Percentiles rank a stretch among this genome's conserved stretches.
Evolutionary conservation across 2,888 invertebrate genomes (phyloP).

Genomic region (Spisula solida): DNA sequence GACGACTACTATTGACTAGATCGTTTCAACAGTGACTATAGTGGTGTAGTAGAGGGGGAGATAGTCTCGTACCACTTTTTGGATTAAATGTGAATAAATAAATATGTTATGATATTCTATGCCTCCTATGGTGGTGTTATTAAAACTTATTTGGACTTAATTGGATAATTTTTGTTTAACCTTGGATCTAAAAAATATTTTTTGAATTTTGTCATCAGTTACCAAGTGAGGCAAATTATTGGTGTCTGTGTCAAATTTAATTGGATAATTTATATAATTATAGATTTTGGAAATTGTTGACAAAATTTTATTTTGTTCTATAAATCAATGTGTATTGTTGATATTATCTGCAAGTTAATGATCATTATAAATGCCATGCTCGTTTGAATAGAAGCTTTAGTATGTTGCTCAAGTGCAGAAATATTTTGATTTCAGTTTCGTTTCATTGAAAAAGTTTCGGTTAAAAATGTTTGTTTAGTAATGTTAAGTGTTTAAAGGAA

Average conservation of each 20-base stretch:
- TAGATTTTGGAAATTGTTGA: not conserved
- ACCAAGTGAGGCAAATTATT: not conserved
- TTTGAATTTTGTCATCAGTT: not conserved
- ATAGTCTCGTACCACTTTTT: not conserved
- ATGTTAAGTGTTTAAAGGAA: not conserved
- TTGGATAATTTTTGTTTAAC: not conserved
- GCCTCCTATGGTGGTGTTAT: slow-evolving; percentile 4
- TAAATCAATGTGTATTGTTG: not conserved
- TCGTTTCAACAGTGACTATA: not conserved
- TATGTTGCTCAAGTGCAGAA: not conserved
- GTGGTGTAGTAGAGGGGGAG: not conserved
- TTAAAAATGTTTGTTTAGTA: slow-evolving; percentile 19
- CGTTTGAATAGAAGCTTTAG: not conserved
- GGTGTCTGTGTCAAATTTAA: not conserved
- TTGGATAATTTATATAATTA: not conserved
- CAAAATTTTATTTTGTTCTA: not conserved
- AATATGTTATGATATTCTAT: not conserved
- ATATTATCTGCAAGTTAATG: not conserved
- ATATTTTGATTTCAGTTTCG: slow-evolving; percentile 9
- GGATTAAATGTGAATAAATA: slow-evolving; percentile 13
- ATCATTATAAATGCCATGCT: not conserved
- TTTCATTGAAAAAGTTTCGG: slow-evolving; percentile 1
- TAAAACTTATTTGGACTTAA: not conserved
- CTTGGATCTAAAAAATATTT: not conserved
- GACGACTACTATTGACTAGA: not conserved